These are phyloP conservation scores for Sarcophaga caerulescens DNA, from an alignment of 2,888 invertebrate genomes.

Conservation along the genomic window DNA sequence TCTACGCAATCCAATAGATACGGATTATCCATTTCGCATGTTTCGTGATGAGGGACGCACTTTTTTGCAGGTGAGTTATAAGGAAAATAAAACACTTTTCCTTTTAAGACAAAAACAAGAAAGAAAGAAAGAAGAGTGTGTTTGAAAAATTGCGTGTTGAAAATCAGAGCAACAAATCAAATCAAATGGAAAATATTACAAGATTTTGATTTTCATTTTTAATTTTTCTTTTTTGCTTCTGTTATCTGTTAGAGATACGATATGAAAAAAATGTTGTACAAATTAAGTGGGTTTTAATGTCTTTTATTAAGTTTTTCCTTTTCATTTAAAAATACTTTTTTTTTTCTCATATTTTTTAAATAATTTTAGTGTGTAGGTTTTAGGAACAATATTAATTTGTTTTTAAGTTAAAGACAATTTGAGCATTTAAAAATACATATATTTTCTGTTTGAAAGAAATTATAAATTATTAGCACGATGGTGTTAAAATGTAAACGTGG, in stretches of 20 bases:
- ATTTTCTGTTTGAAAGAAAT: neutral
- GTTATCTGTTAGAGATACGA: conserved; percentile 9
- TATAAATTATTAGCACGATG: neutral
- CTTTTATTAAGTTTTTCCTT: conserved; percentile 22
- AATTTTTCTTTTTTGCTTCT: too few species aligned
- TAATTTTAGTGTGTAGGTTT: conserved; percentile 23
- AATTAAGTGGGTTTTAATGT: conserved; percentile 62
- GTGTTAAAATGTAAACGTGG: neutral
- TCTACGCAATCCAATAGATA: conserved; percentile 88
- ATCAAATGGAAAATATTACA: conserved; percentile 9
- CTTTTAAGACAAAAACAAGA: neutral
- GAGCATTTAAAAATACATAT: too few species aligned
- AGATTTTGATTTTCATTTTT: neutral
- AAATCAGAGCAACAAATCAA: conserved; percentile 37
- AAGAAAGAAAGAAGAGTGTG: neutral
- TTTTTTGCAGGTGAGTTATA: conserved; percentile 87
- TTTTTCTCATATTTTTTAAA: neutral
- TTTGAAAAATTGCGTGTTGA: conserved; percentile 47
- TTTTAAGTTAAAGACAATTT: conserved; percentile 16
- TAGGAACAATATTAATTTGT: conserved; percentile 62
- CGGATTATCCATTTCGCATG: conserved; percentile 90
- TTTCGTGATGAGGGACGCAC: conserved; percentile 91
- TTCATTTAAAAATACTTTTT: neutral
- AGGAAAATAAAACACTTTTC: conserved; percentile 11
- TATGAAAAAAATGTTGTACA: conserved; percentile 25